These are phyloP conservation scores for Chloroceryle amazona DNA, from an alignment of 2,797 vertebrate genomes.

Conservation along the genomic window DNA sequence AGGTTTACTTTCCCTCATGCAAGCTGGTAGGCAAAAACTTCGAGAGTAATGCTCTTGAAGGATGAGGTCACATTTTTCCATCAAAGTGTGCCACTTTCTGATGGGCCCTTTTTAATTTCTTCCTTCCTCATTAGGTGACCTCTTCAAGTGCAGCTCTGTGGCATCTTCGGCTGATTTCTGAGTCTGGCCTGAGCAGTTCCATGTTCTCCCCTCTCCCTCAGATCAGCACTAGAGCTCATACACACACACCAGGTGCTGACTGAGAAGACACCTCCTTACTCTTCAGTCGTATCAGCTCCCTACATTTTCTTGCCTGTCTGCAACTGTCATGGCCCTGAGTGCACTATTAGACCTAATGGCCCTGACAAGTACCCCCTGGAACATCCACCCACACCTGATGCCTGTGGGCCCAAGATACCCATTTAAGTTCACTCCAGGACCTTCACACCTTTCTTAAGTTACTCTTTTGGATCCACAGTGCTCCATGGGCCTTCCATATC, in stretches of 20 bases:
- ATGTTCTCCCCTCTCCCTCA: background rate
- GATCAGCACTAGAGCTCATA: background rate
- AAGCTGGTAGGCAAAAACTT: background rate
- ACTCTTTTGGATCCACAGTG: rapidly evolving
- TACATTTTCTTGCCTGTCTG: background rate
- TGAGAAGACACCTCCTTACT: background rate
- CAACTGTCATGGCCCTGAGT: background rate
- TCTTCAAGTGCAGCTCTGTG: background rate
- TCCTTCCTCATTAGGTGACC: background rate
- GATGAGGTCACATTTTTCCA: background rate
- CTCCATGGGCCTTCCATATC: background rate
- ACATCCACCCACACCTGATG: background rate
- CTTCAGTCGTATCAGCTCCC: background rate
- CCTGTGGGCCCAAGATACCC: background rate
- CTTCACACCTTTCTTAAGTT: background rate
- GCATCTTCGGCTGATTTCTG: background rate
- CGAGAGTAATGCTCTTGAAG: background rate
- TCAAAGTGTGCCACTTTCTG: background rate
- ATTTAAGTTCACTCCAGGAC: background rate
- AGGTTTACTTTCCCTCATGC: background rate
- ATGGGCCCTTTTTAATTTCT: background rate
- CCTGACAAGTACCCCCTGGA: background rate
- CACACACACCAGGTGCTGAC: background rate
- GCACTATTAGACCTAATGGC: background rate
- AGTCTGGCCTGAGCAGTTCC: background rate